Conservation (phyloP, 2,888 invertebrate genomes). For the Lithophane semibrunnea region DNA sequence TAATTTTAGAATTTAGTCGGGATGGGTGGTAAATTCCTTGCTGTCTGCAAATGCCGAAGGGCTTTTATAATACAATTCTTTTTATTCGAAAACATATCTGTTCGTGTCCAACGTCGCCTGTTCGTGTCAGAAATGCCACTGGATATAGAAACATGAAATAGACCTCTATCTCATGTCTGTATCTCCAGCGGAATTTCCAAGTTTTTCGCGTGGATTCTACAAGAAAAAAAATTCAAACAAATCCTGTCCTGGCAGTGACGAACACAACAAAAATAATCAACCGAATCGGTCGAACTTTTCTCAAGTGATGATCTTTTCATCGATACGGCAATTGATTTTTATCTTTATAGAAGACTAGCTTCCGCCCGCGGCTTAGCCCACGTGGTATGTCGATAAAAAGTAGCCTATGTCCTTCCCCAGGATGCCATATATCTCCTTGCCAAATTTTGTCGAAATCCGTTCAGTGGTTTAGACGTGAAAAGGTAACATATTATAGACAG, state of each 20-base stretch:
- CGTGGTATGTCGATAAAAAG: too few relatives aligned
- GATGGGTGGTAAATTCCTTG: slow-evolving; percentile 18
- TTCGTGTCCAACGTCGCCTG: not conserved
- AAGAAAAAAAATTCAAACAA: not conserved
- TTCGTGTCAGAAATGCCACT: too few relatives aligned
- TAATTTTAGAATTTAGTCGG: not conserved
- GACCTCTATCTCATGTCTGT: too few relatives aligned
- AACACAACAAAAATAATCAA: not conserved
- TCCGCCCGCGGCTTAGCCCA: too few relatives aligned
- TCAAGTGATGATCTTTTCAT: not conserved
- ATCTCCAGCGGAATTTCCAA: not conserved
- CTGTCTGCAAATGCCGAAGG: slow-evolving; percentile 2
- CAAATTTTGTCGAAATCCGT: too few relatives aligned
- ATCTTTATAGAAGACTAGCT: too few relatives aligned
- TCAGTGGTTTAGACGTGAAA: too few relatives aligned
- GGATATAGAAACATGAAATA: too few relatives aligned
- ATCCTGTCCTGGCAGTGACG: not conserved
- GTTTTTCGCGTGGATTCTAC: too few relatives aligned
- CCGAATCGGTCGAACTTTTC: not conserved
- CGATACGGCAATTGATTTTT: not conserved
- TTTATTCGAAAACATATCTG: not conserved
- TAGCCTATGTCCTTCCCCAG: too few relatives aligned
- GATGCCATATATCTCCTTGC: too few relatives aligned
- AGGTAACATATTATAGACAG: too few relatives aligned
- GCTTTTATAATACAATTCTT: not conserved